phyloP scores from a whole-genome alignment of 2,113 vertebrate species.

The Centropus unirufus region DNA sequence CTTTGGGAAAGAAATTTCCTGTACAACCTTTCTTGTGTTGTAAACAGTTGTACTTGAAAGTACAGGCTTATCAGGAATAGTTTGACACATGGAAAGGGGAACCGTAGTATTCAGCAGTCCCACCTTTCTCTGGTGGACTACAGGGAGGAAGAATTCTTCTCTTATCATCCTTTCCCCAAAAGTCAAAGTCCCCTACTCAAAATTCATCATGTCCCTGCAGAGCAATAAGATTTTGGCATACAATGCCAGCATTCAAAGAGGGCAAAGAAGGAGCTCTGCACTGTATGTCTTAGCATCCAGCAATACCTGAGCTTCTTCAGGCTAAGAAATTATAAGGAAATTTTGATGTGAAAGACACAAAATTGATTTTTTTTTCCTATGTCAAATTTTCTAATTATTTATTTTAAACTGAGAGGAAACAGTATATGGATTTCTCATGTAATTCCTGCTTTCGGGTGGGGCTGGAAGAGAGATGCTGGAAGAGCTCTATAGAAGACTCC shows the following conservation, averaged over 20 bases:
- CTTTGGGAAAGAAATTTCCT: neutral
- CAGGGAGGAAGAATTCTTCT: neutral
- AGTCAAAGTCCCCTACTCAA: neutral
- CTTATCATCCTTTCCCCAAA: neutral
- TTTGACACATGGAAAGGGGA: neutral
- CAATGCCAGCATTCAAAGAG: neutral
- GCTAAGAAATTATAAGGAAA: neutral
- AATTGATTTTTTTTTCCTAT: neutral
- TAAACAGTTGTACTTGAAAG: neutral
- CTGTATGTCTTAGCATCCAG: neutral
- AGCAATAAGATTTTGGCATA: neutral
- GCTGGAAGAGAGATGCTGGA: neutral
- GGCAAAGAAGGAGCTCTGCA: neutral
- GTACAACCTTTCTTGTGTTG: neutral
- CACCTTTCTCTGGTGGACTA: neutral
- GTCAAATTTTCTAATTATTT: neutral
- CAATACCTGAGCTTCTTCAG: neutral
- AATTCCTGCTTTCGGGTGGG: neutral
- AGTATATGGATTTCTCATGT: neutral
- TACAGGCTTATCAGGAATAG: neutral
- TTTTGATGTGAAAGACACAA: neutral
- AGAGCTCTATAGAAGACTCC: neutral
- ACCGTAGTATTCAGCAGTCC: neutral
- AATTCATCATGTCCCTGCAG: neutral
- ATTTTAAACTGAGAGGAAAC: neutral